These are phyloP conservation scores for Sarcophaga peregrina DNA, from an alignment of 1,140 invertebrate genomes.

Conservation along the genomic window DNA sequence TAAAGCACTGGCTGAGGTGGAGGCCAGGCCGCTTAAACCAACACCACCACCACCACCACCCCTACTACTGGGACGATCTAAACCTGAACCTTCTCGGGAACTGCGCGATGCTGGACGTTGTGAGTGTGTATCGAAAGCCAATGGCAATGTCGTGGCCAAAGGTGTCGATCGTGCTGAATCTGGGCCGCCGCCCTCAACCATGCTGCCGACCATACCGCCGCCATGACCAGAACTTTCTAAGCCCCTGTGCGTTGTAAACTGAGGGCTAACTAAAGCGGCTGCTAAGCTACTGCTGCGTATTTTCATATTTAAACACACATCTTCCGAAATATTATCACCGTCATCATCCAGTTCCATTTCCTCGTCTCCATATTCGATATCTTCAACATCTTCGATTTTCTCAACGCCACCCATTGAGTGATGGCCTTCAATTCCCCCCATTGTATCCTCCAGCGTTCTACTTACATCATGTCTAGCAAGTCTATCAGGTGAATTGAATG, in stretches of 20 bases:
- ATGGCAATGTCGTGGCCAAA: conserved; percentile 47
- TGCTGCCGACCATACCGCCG: conserved; percentile 18
- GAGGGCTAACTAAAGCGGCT: conserved; percentile 43
- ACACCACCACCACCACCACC: conserved; percentile 50
- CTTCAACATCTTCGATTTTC: conserved; percentile 54
- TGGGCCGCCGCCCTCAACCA: conserved; percentile 41
- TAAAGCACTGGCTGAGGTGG: conserved; percentile 45
- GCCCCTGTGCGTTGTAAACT: not conserved
- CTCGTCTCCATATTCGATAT: conserved; percentile 60
- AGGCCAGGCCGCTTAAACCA: conserved; percentile 44
- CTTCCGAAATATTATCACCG: conserved; percentile 62
- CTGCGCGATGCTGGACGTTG: conserved; percentile 56
- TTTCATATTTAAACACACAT: conserved; percentile 65
- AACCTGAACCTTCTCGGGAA: not conserved
- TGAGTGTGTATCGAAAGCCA: conserved; percentile 51
- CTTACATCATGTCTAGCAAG: conserved; percentile 5
- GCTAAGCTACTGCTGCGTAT: conserved; percentile 48
- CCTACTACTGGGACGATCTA: conserved; percentile 48
- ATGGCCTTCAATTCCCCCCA: not conserved
- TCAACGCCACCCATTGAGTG: conserved; percentile 49
- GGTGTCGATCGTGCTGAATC: conserved; percentile 56
- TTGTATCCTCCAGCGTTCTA: not conserved
- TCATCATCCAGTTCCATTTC: conserved; percentile 63
- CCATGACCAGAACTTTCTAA: conserved; percentile 27
- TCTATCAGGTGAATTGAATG: not conserved